A percentile compares a stretch with the other conserved stretches of the same genome.
Conservation (phyloP, 1,140 invertebrate species). For the Delia radicum region DNA sequence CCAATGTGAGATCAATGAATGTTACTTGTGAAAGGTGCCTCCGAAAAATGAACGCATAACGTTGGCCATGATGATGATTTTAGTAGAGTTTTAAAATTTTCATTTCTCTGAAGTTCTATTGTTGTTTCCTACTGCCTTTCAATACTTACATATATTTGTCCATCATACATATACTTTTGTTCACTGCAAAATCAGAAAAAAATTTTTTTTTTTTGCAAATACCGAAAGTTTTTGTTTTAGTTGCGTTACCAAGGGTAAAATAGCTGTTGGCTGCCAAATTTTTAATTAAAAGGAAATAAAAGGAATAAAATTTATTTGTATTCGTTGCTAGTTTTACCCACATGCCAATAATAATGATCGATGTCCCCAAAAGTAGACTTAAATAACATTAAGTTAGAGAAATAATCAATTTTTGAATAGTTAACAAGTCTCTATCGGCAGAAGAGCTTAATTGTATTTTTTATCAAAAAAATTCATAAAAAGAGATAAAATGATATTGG, state of each 20-base stretch:
- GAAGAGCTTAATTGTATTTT: too few relatives aligned
- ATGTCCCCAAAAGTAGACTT: constrained; percentile 1
- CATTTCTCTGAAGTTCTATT: constrained; percentile 9
- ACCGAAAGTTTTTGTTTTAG: constrained; percentile 5
- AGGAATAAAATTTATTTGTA: background rate
- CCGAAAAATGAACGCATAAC: background rate
- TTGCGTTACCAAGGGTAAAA: background rate
- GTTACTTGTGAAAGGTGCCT: background rate
- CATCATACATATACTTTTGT: too few relatives aligned
- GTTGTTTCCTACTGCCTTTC: background rate
- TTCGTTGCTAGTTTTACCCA: background rate
- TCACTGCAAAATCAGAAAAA: too few relatives aligned
- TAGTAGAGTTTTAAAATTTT: constrained; percentile 3
- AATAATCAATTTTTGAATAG: background rate
- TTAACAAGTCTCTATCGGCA: too few relatives aligned
- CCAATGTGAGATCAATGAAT: constrained; percentile 15
- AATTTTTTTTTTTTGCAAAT: too few relatives aligned
- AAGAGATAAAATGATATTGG: too few relatives aligned
- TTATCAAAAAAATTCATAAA: too few relatives aligned
- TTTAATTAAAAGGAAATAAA: constrained; percentile 20
- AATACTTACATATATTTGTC: background rate
- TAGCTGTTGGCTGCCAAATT: constrained; percentile 12
- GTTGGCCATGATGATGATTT: background rate
- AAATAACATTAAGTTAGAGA: background rate
- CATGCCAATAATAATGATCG: background rate